phyloP scores from a whole-genome alignment of 2,888 invertebrate species.

The Acrocyrtus sp. region DNA sequence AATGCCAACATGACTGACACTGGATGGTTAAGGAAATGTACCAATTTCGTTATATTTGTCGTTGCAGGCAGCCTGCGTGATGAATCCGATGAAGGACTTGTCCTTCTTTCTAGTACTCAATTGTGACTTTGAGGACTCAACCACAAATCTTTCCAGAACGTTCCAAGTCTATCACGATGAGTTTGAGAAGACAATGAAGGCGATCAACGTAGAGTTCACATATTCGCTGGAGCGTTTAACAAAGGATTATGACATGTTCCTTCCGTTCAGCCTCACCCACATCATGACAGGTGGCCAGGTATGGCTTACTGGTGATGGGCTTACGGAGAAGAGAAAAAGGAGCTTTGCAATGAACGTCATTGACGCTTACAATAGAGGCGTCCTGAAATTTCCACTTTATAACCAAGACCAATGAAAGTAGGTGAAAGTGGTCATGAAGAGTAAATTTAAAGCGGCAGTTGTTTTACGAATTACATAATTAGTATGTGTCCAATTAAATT shows the following conservation, averaged over 20 bases:
- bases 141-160: not conserved
- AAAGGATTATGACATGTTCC: slow-evolving; percentile 29
- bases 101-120: slow-evolving; percentile 45
- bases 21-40: too few relatives aligned
- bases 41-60: not conserved
- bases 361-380: slow-evolving; percentile 21
- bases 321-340: slow-evolving; percentile 13
- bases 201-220: slow-evolving; percentile 9
- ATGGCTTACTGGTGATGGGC: slow-evolving; percentile 32
- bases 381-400: slow-evolving; percentile 25
- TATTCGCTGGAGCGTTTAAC: slow-evolving; percentile 33
- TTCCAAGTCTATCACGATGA: slow-evolving; percentile 29
- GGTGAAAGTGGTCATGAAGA: too few relatives aligned
- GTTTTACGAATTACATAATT: too few relatives aligned
- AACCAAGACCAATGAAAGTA: too few relatives aligned
- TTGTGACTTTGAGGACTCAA: slow-evolving; percentile 26
- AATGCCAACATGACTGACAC: too few relatives aligned
- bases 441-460: too few relatives aligned
- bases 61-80: slow-evolving; percentile 33
- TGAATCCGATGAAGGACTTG: slow-evolving; percentile 50
- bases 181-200: slow-evolving; percentile 10
- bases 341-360: slow-evolving; percentile 19
- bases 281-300: slow-evolving; percentile 37
- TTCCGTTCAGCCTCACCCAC: slow-evolving; percentile 24
- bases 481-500: too few relatives aligned